Evolutionary conservation across 35 echinoderm and acorn worm genomes (phyloP).

Genomic region (Apostichopus parvimensis): DNA sequence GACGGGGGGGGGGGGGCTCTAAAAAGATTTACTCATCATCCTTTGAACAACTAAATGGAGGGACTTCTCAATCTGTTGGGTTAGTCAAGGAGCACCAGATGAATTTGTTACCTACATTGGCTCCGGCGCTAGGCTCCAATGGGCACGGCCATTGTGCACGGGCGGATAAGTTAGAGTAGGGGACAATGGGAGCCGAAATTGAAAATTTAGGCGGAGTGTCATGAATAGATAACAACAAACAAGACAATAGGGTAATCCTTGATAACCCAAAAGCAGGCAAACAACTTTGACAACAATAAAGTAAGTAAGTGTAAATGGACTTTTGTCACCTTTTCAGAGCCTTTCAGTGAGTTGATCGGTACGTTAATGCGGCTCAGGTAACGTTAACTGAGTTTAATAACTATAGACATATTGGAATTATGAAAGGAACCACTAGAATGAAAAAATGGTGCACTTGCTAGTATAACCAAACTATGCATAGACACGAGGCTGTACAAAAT

Average conservation of each 20-base stretch:
- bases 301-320: neutral
- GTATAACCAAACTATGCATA: too few species aligned
- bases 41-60: too few species aligned
- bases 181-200: conserved; percentile 9
- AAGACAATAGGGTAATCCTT: conserved; percentile 20
- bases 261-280: neutral
- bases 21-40: too few species aligned
- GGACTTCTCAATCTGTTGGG: too few species aligned
- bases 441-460: too few species aligned
- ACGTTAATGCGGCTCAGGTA: too few species aligned
- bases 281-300: neutral
- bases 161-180: conserved; percentile 30
- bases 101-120: neutral
- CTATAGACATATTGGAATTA: too few species aligned
- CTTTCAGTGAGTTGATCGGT: neutral
- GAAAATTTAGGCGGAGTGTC: neutral
- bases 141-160: neutral
- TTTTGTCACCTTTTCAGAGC: neutral
- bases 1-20: too few species aligned
- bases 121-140: neutral
- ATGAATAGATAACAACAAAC: neutral
- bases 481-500: too few species aligned
- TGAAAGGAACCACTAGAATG: too few species aligned
- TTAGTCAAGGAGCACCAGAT: too few species aligned
- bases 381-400: too few species aligned